These are phyloP conservation scores for Carlito syrichta DNA, from an alignment of 2,113 vertebrate species.

Conservation along the genomic window DNA sequence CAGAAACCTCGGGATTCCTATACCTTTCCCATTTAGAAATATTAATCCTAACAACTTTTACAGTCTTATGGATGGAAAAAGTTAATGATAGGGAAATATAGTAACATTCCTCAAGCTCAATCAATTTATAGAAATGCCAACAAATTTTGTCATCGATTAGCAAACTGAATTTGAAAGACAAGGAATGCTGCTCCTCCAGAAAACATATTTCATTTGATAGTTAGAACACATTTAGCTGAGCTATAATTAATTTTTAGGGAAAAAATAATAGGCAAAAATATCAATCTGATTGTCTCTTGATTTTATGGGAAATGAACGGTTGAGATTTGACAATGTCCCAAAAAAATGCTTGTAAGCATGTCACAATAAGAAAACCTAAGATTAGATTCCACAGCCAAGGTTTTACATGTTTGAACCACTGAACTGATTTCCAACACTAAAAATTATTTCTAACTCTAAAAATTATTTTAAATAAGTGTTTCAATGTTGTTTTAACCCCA, in stretches of 20 bases:
- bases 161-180: neutral
- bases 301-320: conserved; percentile 5
- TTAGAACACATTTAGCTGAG: neutral
- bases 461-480: neutral
- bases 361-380: conserved; percentile 3
- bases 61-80: neutral
- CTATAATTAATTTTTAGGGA: conserved; percentile 20
- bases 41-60: conserved; percentile 33
- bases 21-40: conserved; percentile 46
- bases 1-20: conserved; percentile 23
- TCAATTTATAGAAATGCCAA: conserved; percentile 9
- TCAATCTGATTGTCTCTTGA: neutral
- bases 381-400: neutral
- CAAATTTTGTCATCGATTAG: neutral
- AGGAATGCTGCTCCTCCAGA: neutral
- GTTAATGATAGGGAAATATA: neutral
- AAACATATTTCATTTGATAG: neutral
- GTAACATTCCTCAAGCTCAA: neutral
- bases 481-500: neutral
- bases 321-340: neutral
- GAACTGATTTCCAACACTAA: neutral
- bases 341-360: conserved; percentile 11
- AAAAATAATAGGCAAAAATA: conserved; percentile 39
- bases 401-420: neutral
- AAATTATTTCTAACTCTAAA: conserved; percentile 18